A percentile compares a stretch with the other conserved stretches of the same genome.
Conservation (phyloP, 2,797 vertebrate species). For the Fundulus diaphanus region DNA sequence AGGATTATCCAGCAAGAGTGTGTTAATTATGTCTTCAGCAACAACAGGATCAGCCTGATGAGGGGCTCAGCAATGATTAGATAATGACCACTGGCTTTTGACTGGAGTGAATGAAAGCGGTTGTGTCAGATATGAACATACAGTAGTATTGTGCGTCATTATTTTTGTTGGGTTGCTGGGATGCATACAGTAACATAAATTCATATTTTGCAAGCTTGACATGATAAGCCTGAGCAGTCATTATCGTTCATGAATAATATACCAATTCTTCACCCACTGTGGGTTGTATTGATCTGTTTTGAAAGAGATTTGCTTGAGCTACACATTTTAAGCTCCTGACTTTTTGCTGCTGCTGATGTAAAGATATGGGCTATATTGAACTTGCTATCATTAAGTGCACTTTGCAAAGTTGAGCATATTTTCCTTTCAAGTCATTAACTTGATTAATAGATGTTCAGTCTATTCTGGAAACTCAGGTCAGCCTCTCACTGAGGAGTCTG, state of each 20-base stretch:
- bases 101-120: conserved; percentile 23
- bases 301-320: conserved; percentile 44
- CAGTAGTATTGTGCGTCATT: conserved; percentile 8
- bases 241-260: conserved; percentile 53
- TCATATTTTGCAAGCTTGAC: conserved; percentile 26
- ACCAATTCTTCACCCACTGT: conserved; percentile 33
- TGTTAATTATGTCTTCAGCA: conserved; percentile 65
- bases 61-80: conserved; percentile 42
- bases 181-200: conserved; percentile 35
- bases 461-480: conserved; percentile 18
- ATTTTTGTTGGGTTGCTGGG: conserved; percentile 38
- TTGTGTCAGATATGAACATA: conserved; percentile 27
- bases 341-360: conserved; percentile 31
- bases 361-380: conserved; percentile 17
- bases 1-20: conserved; percentile 66
- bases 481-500: conserved; percentile 24
- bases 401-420: conserved; percentile 3
- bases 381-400: conserved; percentile 16
- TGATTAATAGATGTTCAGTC: conserved; percentile 25
- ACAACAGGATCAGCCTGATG: conserved; percentile 58
- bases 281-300: conserved; percentile 38
- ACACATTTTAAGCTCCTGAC: conserved; percentile 30
- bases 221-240: conserved; percentile 34
- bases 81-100: conserved; percentile 50
- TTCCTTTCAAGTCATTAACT: conserved; percentile 21